These are phyloP conservation scores for Ornithoptera priamus DNA, from an alignment of 2,888 invertebrate genomes.

Conservation along the genomic window DNA sequence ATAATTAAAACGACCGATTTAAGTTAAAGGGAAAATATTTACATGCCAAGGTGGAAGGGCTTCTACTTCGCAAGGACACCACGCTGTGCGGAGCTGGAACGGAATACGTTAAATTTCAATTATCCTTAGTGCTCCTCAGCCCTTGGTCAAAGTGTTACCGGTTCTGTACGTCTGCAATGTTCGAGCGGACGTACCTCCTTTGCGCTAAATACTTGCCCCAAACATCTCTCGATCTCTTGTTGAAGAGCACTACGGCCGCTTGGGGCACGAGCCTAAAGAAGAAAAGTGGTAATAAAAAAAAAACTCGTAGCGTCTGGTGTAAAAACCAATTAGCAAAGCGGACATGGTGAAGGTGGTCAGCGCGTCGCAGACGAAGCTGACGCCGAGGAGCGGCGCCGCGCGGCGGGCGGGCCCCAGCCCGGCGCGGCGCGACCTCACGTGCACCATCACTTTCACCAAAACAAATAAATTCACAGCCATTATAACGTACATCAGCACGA, in stretches of 20 bases:
- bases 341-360: background rate
- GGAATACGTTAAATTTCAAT: no score
- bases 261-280: slow-evolving; percentile 28
- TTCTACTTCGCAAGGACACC: no score
- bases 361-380: background rate
- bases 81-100: no score
- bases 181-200: background rate
- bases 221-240: slow-evolving; percentile 33
- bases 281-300: background rate
- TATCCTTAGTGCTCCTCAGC: no score
- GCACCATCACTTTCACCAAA: background rate
- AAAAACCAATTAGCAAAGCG: background rate
- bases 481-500: background rate
- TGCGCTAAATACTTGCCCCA: slow-evolving; percentile 29
- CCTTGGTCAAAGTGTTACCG: no score
- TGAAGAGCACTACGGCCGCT: slow-evolving; percentile 32
- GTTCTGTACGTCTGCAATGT: background rate
- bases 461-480: background rate
- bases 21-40: no score
- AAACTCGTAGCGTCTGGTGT: background rate
- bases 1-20: no score
- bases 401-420: no score
- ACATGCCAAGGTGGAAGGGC: no score
- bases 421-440: background rate
- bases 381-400: background rate